phyloP scores from a whole-genome alignment of 2,888 invertebrate species.

The Idaea aversata region DNA sequence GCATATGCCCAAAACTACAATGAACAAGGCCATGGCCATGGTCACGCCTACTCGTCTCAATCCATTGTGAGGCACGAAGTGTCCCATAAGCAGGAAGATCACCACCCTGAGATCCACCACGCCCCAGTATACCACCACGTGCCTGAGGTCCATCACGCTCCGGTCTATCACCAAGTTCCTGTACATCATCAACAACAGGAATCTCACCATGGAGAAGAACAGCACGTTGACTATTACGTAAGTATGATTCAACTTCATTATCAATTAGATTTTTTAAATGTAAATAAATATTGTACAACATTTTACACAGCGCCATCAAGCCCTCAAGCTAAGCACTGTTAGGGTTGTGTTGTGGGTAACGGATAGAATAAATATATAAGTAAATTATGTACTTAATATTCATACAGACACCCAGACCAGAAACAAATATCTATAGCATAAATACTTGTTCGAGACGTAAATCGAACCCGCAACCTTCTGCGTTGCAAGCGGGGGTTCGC shows the following conservation, averaged over 20 bases:
- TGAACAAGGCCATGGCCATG: slow-evolving; percentile 28
- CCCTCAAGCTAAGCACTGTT: too few species aligned
- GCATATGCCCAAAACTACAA: slow-evolving; percentile 42
- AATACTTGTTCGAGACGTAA: too few species aligned
- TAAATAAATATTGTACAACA: too few species aligned
- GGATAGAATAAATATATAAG: too few species aligned
- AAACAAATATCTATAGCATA: too few species aligned
- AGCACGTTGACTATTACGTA: slow-evolving; percentile 51
- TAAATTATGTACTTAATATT: too few species aligned
- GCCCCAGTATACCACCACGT: slow-evolving; percentile 22
- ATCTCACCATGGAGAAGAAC: slow-evolving; percentile 37
- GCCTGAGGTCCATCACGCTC: slow-evolving; percentile 19
- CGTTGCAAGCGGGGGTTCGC: too few species aligned
- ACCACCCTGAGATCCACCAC: slow-evolving; percentile 20
- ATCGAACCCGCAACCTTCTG: too few species aligned
- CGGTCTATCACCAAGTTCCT: slow-evolving; percentile 20
- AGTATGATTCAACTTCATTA: slow-evolving; percentile 21
- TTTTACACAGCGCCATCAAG: too few species aligned
- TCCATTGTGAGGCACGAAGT: slow-evolving; percentile 39
- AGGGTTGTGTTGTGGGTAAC: too few species aligned
- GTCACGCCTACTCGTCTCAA: slow-evolving; percentile 43
- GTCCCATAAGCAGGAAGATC: slow-evolving; percentile 22
- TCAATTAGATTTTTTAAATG: too few species aligned
- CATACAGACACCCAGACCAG: too few species aligned
- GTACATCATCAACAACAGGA: slow-evolving; percentile 29